Evolutionary conservation across 1,140 invertebrate genomes (phyloP), one percentile per base, ranked within the genome.

Genomic region (Drosophila nikananu): DNA sequence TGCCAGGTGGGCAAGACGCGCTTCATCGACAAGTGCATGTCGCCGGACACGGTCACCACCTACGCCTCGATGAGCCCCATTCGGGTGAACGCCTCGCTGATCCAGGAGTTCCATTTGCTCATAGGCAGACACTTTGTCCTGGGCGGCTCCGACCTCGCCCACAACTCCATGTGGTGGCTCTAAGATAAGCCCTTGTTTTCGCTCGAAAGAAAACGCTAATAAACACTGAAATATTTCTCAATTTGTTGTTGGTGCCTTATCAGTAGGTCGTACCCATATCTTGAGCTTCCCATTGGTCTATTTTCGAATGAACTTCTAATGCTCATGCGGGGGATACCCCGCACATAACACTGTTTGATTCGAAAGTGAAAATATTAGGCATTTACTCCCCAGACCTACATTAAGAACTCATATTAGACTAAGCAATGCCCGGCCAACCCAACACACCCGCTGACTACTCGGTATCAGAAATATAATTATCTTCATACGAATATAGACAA

Each of bases 21-120:
- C 0, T 92, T 92, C 55, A 92, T 92, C 17, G 86, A 92, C 77
- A 78, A 79, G 44, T 92, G 91, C 61, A 81, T 92, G 73, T 86
- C 84, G 9, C 82, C 91, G 30, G 91, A 92, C 55, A 75, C 89
- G 68, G 91, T 92, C 17, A 92, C 91, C 42, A 92, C 91, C 4
- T 92, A 92, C 44, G 91, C 91, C 15, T 78, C 91, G 3, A 80
- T 87, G 74, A 67, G 79, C 66, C 87, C 87, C 13, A n/a, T 58
- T 12, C 58, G 61, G 19, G 70, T 90, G 35, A 92, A 92, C 63
- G 68, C 60, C 13, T 86, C 91, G 5, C 55, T 92, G 4, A 52
- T 80, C 37, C 76, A 87, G 32, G 91, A 92, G 59, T 92, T 92
- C 41, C 67, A 92, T 64, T 57, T 92, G 39, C 74, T 92, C 46